Conservation (phyloP, 2,113 vertebrate species). For the Aldabrachelys gigantea region DNA sequence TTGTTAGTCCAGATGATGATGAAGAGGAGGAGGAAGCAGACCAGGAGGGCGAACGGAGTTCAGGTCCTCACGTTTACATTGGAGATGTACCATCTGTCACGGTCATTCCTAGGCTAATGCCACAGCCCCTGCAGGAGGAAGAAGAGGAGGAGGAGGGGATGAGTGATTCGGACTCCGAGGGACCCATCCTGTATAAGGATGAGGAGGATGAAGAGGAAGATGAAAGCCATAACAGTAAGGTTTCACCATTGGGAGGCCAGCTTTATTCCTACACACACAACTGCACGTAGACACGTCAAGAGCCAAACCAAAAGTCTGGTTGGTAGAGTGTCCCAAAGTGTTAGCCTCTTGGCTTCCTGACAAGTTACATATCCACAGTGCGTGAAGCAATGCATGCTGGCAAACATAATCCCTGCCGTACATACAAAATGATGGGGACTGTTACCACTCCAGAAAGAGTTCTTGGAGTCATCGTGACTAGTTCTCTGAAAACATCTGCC, state of each 20-base stretch:
- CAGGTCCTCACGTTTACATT: constrained; percentile 78
- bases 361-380: neutral
- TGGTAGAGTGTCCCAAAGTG: neutral
- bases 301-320: neutral
- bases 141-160: constrained; percentile 81
- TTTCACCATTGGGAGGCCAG: constrained; percentile 6
- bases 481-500: neutral
- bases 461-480: neutral
- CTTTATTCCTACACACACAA: neutral
- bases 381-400: neutral
- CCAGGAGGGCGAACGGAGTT: constrained; percentile 76
- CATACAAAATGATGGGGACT: neutral
- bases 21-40: constrained; percentile 91
- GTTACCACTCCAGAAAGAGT: neutral
- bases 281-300: neutral
- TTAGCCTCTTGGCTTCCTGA: neutral
- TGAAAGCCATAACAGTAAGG: constrained; percentile 85
- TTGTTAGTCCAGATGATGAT: constrained; percentile 85
- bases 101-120: constrained; percentile 81
- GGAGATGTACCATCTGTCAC: constrained; percentile 84
- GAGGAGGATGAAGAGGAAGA: constrained; percentile 95
- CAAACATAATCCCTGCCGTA: neutral
- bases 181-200: constrained; percentile 91
- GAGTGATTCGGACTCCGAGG: constrained; percentile 94
- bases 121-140: constrained; percentile 86